Evolutionary conservation across 2,113 vertebrate species (phyloP), one percentile per base, ranked within the genome.

Genomic region (Eupsittula cactorum): DNA sequence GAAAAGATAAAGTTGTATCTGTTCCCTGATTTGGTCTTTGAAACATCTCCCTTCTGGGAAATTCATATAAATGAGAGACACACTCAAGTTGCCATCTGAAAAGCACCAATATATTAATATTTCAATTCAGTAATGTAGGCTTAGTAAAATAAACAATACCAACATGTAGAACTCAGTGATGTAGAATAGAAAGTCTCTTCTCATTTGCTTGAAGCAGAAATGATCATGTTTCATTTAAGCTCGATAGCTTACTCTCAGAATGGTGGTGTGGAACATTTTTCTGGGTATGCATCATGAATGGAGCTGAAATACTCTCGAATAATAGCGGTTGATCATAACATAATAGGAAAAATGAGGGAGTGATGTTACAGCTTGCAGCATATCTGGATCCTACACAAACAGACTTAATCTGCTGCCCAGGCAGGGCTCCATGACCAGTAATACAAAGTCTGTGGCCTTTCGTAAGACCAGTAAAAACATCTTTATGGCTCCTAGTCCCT

Each of bases 91-190:
- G 47, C 47, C 28, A 37, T 33, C 68, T 57, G 33, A 81, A 60
- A 27, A 68, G 16, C 9, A 7, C 31, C 42, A 41, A 5, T 10
- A 19, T 24, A 71, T 47, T 69, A 68, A 49, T 86, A 39, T 53
- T 67, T 76, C 19, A 79, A 86, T 88, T 86, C 81, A 62, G 7
- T 68, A 59, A 44, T 18, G 37, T 20, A 13, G 68, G 68, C 73
- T 92, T 21, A 44, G 85, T 47, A 59, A 86, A 86, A 91, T n/a
- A 86, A 89, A 86, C 91, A 86, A 23, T 52, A 47, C 27, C 73
- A 76, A 41, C 59, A 46, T 7, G 2, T 29, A 44, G 77, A 47
- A 21, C 11, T 31, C 50, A 5, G 73, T 41, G 71, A 68, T 76
- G 85, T 80, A 83, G 68, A 86, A 75, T 24, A 53, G 29, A 82